Evolutionary conservation across 2,888 invertebrate species (phyloP).

Genomic region (Odontomyia ornata): DNA sequence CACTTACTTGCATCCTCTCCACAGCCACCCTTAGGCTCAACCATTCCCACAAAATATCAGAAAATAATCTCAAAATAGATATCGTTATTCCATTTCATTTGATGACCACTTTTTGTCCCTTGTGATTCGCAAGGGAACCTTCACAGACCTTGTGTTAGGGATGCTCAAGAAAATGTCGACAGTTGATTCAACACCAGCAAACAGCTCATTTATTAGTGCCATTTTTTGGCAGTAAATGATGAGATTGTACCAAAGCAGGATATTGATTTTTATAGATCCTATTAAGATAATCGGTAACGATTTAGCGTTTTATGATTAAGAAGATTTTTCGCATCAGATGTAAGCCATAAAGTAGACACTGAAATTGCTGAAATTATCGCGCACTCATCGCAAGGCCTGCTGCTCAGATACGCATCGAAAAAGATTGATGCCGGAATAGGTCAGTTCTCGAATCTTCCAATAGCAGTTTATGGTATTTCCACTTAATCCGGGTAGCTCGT

Average conservation of each 20-base stretch:
- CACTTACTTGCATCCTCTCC: slow-evolving; percentile 23
- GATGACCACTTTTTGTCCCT: slow-evolving; percentile 21
- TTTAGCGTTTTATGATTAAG: slow-evolving; percentile 30
- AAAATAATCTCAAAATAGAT: slow-evolving; percentile 14
- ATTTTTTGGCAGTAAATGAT: slow-evolving; percentile 37
- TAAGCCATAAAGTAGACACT: slow-evolving; percentile 20
- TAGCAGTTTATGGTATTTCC: no score
- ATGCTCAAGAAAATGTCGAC: neutral
- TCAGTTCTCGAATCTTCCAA: no score
- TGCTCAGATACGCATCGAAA: no score
- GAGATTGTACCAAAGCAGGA: slow-evolving; percentile 22
- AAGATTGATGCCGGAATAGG: no score
- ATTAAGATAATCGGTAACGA: slow-evolving; percentile 34
- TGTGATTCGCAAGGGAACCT: slow-evolving; percentile 2
- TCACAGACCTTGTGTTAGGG: neutral
- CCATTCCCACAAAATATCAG: neutral
- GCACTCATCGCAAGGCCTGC: neutral
- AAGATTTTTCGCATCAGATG: slow-evolving; percentile 6
- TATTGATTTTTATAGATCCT: slow-evolving; percentile 39
- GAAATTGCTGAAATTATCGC: slow-evolving; percentile 10
- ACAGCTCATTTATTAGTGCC: slow-evolving; percentile 30
- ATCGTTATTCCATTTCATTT: slow-evolving; percentile 30
- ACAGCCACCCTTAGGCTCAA: no score
- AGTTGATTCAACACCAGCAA: slow-evolving; percentile 13
- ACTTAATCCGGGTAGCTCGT: no score